Evolutionary conservation across 2,113 vertebrate species (phyloP), one percentile per base, ranked within the genome.

Genomic region (Bostrychus sinensis): DNA sequence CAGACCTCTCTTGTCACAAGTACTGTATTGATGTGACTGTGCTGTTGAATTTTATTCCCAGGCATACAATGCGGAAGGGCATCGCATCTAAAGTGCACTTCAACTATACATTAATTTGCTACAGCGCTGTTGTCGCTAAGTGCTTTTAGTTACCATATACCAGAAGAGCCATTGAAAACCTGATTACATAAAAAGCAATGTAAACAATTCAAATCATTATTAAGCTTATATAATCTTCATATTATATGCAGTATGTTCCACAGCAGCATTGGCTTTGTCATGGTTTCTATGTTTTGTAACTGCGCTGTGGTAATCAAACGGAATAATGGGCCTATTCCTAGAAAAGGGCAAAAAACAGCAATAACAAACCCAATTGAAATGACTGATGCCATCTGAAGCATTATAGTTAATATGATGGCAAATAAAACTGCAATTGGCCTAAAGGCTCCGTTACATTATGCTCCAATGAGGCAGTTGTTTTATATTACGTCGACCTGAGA

Each of bases 381-480:
- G 72, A 56, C 42, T 25, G 6, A 22, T 43, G 34, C 23, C 61
- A 38, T 22, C 61, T 50, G 37, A 72, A 20, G 51, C 42, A 72
- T 42, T 55, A 2, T 17, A 37, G 45, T 50, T 79, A 68, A 61
- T 55, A 67, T 58, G 32, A 54, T 37, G 17, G 23, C 42, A 62
- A 66, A 68, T 65, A 30, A 13, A 62, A 42, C 12, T 55, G 17
- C 66, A 70, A 75, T 13, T 20, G 14, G 48, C 3, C 39, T 17
- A 69, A 56, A 23, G 56, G 41, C 28, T 37, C 16, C 9, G 42
- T 64, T 70, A 63, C 63, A 72, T 11, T 13, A 23, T 45, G 23
- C 8, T 39, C 56, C 22, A 70, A 38, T 67, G 42, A 66, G 20
- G 26, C 62, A 62, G 34, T 30, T 1, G 46, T 58, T 55, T 66